Conservation (phyloP, 2,888 invertebrate species). For the Lissonota sp. region DNA sequence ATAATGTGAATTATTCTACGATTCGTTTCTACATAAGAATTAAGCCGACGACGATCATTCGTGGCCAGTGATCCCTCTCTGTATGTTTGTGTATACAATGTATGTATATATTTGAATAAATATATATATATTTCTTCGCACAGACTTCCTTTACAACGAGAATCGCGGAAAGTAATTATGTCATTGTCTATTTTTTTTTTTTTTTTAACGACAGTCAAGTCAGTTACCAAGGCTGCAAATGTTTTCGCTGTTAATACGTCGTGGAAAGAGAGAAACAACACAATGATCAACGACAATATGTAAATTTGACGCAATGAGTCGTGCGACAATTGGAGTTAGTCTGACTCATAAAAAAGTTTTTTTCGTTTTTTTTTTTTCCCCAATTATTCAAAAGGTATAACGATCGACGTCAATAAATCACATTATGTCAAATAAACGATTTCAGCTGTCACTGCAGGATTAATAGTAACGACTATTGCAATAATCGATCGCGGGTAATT, state of each 20-base stretch:
- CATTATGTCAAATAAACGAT: slow-evolving; percentile 7
- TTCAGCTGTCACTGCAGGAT: slow-evolving; percentile 3
- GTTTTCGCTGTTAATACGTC: slow-evolving; percentile 54
- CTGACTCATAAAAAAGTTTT: not conserved
- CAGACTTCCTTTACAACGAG: slow-evolving; percentile 45
- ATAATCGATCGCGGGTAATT: not conserved
- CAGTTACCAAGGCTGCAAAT: slow-evolving; percentile 52
- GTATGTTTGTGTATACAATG: slow-evolving; percentile 19
- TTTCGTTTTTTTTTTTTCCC: not conserved
- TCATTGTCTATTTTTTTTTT: slow-evolving; percentile 38
- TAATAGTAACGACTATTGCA: slow-evolving; percentile 7
- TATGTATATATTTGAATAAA: no score
- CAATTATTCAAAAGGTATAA: slow-evolving; percentile 22
- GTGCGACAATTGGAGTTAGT: slow-evolving; percentile 19
- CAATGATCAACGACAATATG: slow-evolving; percentile 39
- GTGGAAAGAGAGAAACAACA: slow-evolving; percentile 23
- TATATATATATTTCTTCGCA: slow-evolving; percentile 20
- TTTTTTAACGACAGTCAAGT: slow-evolving; percentile 22
- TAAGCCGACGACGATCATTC: slow-evolving; percentile 55
- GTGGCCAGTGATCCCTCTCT: slow-evolving; percentile 55
- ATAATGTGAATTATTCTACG: slow-evolving; percentile 63
- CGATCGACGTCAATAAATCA: not conserved
- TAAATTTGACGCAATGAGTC: slow-evolving; percentile 20
- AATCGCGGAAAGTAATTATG: slow-evolving; percentile 55
- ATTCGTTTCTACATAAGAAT: slow-evolving; percentile 64